Evolutionary conservation across 92 coral and sea anemone genomes (phyloP).

Genomic region (Micromussa lordhowensis): DNA sequence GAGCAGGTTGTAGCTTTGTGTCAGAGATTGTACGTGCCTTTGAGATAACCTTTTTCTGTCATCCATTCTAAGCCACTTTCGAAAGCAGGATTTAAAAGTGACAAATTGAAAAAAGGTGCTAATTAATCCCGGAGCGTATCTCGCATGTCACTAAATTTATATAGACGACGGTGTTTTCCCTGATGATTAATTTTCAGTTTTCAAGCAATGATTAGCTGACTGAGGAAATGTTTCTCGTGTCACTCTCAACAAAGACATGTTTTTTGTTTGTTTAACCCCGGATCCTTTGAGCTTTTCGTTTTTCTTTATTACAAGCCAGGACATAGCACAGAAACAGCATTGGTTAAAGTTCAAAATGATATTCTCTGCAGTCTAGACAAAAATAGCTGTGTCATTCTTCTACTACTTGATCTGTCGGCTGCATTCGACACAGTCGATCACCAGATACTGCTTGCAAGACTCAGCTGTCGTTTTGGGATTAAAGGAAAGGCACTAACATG

Average conservation of each 20-base stretch:
- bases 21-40: neutral
- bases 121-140: neutral
- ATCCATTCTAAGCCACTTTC: neutral
- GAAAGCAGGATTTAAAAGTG: neutral
- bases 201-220: neutral
- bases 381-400: no score
- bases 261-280: no score
- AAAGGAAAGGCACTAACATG: no score
- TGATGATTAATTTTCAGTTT: neutral
- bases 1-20: neutral
- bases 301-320: neutral
- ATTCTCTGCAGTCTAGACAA: no score
- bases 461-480: no score
- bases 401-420: no score
- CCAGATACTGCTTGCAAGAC: no score
- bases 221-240: neutral
- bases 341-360: no score
- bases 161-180: neutral
- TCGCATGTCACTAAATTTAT: neutral
- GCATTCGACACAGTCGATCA: no score
- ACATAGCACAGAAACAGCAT: no score
- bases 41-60: neutral
- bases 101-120: conserved; percentile 4
- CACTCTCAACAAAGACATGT: neutral
- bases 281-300: neutral